Evolutionary conservation across 2,113 vertebrate genomes (phyloP).

Genomic region (Smithornis capensis): DNA sequence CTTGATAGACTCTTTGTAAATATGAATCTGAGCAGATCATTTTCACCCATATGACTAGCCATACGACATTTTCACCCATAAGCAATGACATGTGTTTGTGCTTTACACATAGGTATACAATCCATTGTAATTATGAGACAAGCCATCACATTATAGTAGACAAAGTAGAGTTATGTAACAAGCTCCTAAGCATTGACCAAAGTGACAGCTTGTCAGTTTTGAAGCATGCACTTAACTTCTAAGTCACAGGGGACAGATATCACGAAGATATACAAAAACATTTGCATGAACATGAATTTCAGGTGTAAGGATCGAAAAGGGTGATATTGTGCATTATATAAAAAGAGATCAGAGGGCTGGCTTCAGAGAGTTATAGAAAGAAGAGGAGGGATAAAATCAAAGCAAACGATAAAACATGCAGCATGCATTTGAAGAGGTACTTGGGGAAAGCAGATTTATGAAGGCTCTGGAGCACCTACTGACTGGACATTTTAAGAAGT

Average conservation of each 20-base stretch:
- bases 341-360: neutral
- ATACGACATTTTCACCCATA: neutral
- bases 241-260: neutral
- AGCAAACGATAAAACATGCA: neutral
- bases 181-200: neutral
- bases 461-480: neutral
- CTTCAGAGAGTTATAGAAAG: neutral
- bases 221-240: neutral
- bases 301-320: neutral
- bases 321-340: fast-evolving
- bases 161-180: fast-evolving
- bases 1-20: neutral
- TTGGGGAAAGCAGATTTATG: neutral
- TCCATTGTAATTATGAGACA: neutral
- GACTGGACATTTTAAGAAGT: neutral
- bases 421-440: neutral
- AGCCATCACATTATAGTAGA: neutral
- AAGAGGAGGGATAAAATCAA: neutral
- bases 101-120: neutral
- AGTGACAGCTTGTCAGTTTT: neutral
- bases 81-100: fast-evolving
- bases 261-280: neutral
- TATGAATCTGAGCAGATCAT: neutral
- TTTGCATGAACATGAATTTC: neutral
- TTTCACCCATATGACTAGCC: neutral